A percentile compares a stretch with the other conserved stretches of the same genome.
phyloP scores from a whole-genome alignment of 2,888 invertebrate genomes.

The Brenthis daphne region DNA sequence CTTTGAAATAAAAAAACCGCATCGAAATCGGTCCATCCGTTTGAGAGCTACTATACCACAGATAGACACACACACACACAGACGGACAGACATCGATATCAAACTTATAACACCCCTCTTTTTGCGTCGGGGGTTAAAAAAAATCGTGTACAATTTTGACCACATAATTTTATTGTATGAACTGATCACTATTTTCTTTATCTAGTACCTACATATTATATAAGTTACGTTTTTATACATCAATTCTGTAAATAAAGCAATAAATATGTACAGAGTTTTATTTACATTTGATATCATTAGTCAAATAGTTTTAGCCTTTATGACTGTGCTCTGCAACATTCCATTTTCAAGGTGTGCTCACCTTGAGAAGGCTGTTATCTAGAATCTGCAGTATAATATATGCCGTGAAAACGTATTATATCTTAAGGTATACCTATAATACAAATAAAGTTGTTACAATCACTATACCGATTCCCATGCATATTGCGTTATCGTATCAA shows the following conservation, averaged over 20 bases:
- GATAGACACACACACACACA: no score
- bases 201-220: no score
- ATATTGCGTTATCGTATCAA: neutral
- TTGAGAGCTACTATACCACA: no score
- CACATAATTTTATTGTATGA: no score
- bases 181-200: no score
- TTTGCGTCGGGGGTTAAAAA: no score
- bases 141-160: no score
- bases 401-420: constrained; percentile 54
- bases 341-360: constrained; percentile 71
- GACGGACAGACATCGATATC: no score
- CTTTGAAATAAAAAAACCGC: no score
- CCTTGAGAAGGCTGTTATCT: constrained; percentile 54
- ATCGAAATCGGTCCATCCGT: no score
- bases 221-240: no score
- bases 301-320: constrained; percentile 28
- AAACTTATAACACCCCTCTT: no score
- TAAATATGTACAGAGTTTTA: neutral
- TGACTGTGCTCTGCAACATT: constrained; percentile 54
- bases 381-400: constrained; percentile 53
- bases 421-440: constrained; percentile 44
- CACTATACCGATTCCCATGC: constrained; percentile 2
- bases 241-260: neutral
- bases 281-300: constrained; percentile 19
- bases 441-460: neutral